These are phyloP conservation scores for Talpa occidentalis DNA, from an alignment of 2,113 vertebrate species.

Conservation along the genomic window DNA sequence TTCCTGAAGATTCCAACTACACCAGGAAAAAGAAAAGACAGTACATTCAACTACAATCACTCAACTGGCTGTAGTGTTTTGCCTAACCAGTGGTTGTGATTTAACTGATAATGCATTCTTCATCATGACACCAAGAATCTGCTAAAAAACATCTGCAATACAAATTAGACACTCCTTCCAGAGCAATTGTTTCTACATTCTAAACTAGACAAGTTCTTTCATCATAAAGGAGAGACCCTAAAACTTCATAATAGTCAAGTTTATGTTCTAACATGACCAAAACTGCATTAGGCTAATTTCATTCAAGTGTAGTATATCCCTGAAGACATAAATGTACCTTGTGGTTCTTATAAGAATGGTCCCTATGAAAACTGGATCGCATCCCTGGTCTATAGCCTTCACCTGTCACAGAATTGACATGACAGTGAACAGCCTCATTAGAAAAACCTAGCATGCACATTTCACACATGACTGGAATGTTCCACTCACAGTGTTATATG, in stretches of 20 bases:
- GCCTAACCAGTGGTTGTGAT: neutral
- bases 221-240: neutral
- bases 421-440: neutral
- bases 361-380: neutral
- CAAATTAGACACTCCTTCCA: neutral
- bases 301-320: slow-evolving; percentile 3
- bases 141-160: neutral
- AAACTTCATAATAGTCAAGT: neutral
- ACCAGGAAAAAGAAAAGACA: neutral
- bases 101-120: neutral
- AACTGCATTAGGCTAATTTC: slow-evolving; percentile 39
- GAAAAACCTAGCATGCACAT: neutral
- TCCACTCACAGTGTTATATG: neutral
- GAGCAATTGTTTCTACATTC: neutral
- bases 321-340: neutral
- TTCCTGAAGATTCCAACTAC: neutral
- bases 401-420: neutral
- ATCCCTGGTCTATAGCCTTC: neutral
- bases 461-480: neutral
- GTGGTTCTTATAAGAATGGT: neutral
- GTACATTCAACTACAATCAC: neutral
- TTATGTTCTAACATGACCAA: slow-evolving; percentile 40
- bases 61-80: neutral
- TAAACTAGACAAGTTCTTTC: slow-evolving; percentile 13
- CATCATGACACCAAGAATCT: neutral